phyloP scores from a whole-genome alignment of 2,113 vertebrate genomes.

The Serinus canaria region DNA sequence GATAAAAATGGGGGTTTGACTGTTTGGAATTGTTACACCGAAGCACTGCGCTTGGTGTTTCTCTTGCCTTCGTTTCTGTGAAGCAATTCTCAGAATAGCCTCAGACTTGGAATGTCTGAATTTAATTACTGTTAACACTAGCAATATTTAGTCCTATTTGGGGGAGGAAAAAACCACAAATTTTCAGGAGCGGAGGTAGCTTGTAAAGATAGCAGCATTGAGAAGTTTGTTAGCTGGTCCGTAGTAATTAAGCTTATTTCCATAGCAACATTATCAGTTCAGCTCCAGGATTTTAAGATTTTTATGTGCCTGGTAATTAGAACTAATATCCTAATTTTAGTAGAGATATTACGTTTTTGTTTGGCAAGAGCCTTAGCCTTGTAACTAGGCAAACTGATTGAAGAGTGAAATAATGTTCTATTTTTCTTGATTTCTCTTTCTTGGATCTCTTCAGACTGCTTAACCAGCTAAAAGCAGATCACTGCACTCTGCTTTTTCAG shows the following conservation, averaged over 20 bases:
- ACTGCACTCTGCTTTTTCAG: not conserved
- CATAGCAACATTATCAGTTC: conserved; percentile 43
- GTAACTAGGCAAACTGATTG: not conserved
- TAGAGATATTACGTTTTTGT: not conserved
- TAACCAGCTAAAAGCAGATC: not conserved
- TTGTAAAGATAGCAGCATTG: not conserved
- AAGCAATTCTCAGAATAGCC: not conserved
- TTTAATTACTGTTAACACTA: conserved; percentile 9
- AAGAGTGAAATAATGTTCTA: conserved; percentile 28
- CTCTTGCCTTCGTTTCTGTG: not conserved
- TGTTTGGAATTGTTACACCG: not conserved
- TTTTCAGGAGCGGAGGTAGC: not conserved
- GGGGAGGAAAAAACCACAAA: not conserved
- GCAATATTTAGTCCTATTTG: not conserved
- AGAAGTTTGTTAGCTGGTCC: not conserved
- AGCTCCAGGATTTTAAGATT: not conserved
- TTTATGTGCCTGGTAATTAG: conserved; percentile 30
- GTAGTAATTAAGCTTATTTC: conserved; percentile 45
- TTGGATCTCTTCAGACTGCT: not conserved
- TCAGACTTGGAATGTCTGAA: not conserved
- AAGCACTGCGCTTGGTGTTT: not conserved
- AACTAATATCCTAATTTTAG: conserved; percentile 55
- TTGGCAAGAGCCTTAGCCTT: conserved; percentile 24
- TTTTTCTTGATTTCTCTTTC: conserved; percentile 3
- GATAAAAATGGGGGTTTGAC: conserved; percentile 17